phyloP scores from a whole-genome alignment of 2,888 invertebrate genomes.

The Ellobium chinense region DNA sequence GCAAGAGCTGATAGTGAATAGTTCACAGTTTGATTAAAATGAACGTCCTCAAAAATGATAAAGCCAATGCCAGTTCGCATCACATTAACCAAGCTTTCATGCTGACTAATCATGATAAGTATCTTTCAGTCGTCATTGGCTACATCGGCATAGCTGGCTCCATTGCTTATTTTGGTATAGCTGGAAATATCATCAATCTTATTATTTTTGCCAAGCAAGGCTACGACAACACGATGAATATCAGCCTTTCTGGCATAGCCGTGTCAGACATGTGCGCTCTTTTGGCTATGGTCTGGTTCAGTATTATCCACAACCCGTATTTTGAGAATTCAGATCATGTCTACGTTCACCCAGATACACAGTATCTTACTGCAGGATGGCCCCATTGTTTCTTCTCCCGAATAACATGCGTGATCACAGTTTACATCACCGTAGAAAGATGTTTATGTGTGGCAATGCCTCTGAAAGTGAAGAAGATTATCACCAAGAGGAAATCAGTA shows the following conservation, averaged over 20 bases:
- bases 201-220: not conserved
- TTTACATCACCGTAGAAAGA: conserved; percentile 27
- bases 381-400: conserved; percentile 19
- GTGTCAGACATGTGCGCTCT: conserved; percentile 16
- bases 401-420: conserved; percentile 25
- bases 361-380: conserved; percentile 78
- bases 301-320: conserved; percentile 9
- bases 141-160: not conserved
- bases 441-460: conserved; percentile 27
- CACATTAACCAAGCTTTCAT: too few relatives aligned
- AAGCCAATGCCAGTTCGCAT: too few relatives aligned
- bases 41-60: too few relatives aligned
- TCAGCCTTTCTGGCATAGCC: conserved; percentile 10
- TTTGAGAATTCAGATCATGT: conserved; percentile 79
- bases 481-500: conserved; percentile 10
- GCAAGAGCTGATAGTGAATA: too few relatives aligned
- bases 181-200: conserved; percentile 21
- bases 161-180: not conserved
- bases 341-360: conserved; percentile 94
- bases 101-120: too few relatives aligned
- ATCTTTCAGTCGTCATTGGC: too few relatives aligned
- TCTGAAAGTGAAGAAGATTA: conserved; percentile 21
- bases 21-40: too few relatives aligned
- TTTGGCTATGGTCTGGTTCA: not conserved
- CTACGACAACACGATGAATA: conserved; percentile 15